A percentile compares a stretch with the other conserved stretches of the same genome.
Evolutionary conservation across 2,888 invertebrate genomes (phyloP).

Genomic region (Falcaria lacertinaria): DNA sequence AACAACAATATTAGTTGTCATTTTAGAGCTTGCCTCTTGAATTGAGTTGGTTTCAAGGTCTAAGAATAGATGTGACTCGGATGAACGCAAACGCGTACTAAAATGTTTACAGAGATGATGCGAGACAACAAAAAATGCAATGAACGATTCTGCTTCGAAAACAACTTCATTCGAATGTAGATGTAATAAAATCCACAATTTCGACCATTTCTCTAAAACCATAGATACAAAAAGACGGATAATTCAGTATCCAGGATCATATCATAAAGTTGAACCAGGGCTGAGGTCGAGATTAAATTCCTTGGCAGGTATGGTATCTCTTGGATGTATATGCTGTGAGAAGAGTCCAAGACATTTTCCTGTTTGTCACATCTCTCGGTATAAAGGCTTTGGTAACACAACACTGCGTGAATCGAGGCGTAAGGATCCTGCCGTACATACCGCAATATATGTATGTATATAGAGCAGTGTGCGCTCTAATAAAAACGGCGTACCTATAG

Average conservation of each 20-base stretch:
- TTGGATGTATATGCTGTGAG: conserved; percentile 8
- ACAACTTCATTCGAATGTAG: too few species aligned
- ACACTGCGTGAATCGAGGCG: conserved; percentile 43
- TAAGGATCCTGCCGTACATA: conserved; percentile 36
- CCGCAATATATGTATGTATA: conserved; percentile 7
- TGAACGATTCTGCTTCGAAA: background rate
- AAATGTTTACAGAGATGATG: background rate
- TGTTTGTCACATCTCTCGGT: conserved; percentile 43
- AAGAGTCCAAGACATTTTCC: conserved; percentile 42
- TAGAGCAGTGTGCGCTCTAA: conserved; percentile 13
- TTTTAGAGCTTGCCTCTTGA: background rate
- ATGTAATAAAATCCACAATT: too few species aligned
- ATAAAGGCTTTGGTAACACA: conserved; percentile 37
- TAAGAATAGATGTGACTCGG: conserved; percentile 2
- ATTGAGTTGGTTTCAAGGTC: background rate
- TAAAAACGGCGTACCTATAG: conserved; percentile 19
- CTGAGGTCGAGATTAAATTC: background rate
- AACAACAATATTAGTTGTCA: too few species aligned
- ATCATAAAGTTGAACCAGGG: too few species aligned
- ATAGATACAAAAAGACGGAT: too few species aligned
- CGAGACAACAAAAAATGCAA: background rate
- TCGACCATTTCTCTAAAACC: too few species aligned
- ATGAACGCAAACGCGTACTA: background rate
- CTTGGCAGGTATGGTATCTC: conserved; percentile 10
- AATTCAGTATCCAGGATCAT: too few species aligned